Conservation (phyloP, 1,140 invertebrate species). For the Hypothenemus hampei region DNA sequence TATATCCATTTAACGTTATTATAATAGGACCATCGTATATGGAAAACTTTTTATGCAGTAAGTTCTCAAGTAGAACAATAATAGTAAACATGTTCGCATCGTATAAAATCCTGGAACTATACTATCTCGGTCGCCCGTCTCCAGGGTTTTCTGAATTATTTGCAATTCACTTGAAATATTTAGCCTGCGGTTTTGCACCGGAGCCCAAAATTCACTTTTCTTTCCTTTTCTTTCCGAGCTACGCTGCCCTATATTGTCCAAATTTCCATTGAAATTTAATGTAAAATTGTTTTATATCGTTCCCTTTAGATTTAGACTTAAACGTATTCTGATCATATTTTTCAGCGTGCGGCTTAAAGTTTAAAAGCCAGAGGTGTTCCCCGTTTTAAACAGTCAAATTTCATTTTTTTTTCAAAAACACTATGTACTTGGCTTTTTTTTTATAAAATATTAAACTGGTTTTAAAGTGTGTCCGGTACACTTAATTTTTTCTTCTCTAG, state of each 20-base stretch:
- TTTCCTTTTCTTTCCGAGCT: background rate
- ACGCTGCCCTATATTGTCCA: constrained; percentile 4
- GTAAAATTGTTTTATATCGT: background rate
- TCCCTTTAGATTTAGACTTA: constrained; percentile 1
- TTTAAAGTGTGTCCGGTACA: too few species aligned
- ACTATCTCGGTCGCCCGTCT: background rate
- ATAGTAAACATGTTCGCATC: constrained; percentile 1
- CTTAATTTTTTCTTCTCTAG: too few species aligned
- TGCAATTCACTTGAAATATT: constrained; percentile 5
- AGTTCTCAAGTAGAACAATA: background rate
- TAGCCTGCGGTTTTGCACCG: constrained; percentile 2
- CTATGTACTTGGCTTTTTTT: too few species aligned
- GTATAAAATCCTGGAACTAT: constrained; percentile 2
- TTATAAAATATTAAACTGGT: too few species aligned
- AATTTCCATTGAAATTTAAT: background rate
- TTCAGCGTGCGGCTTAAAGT: too few species aligned
- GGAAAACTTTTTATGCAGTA: too few species aligned
- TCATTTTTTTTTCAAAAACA: too few species aligned
- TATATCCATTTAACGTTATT: too few species aligned
- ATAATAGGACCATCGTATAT: too few species aligned
- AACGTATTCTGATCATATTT: too few species aligned
- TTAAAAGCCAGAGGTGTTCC: too few species aligned
- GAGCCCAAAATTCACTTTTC: background rate
- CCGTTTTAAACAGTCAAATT: too few species aligned
- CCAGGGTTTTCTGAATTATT: constrained; percentile 1